Evolutionary conservation across 2,113 vertebrate genomes (phyloP).

Genomic region (Paracanthobrama guichenoti): DNA sequence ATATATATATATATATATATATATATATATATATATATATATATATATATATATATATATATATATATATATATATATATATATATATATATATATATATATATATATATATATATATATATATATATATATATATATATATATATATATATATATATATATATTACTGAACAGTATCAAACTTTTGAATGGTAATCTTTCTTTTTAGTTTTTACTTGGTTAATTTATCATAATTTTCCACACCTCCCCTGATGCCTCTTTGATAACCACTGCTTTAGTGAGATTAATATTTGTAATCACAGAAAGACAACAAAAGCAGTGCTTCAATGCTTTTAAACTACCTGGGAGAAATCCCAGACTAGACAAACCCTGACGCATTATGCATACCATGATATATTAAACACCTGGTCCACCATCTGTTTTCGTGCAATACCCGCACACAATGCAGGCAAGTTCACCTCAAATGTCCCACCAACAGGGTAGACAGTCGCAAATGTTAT

Average conservation of each 20-base stretch:
- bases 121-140: neutral
- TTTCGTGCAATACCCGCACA: neutral
- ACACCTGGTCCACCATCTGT: conserved; percentile 30
- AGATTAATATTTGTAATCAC: conserved; percentile 21
- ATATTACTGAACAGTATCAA: neutral
- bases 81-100: neutral
- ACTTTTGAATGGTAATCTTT: neutral
- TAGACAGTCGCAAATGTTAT: neutral
- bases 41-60: too few relatives aligned
- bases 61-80: too few relatives aligned
- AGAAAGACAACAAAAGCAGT: conserved; percentile 1
- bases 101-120: too few relatives aligned
- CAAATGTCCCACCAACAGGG: neutral
- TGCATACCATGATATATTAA: conserved; percentile 28
- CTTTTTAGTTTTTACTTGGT: neutral
- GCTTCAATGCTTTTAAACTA: conserved; percentile 35
- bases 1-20: too few relatives aligned
- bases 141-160: neutral
- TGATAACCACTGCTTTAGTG: neutral
- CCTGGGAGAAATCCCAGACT: neutral
- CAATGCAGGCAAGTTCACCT: conserved; percentile 2
- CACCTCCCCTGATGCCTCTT: neutral
- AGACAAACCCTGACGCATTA: conserved; percentile 21
- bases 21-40: too few relatives aligned
- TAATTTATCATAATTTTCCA: neutral